Evolutionary conservation across 2,888 invertebrate species (phyloP).

Genomic region (Pterostichus niger): DNA sequence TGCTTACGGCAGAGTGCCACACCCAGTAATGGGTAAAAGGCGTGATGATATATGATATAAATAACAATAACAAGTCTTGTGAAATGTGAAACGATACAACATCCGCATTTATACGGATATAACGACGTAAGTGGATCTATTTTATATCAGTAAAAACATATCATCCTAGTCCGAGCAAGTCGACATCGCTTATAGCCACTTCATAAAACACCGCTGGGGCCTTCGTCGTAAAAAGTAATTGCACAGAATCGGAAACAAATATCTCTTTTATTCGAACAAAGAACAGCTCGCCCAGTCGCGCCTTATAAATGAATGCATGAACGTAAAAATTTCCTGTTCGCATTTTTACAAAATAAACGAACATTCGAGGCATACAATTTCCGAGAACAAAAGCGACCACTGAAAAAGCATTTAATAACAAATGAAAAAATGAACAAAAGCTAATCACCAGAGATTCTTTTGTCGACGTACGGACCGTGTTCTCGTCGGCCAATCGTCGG

Average conservation of each 20-base stretch:
- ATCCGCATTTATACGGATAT: constrained; percentile 42
- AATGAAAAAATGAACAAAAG: constrained; percentile 67
- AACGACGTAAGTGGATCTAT: constrained; percentile 62
- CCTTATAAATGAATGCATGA: constrained; percentile 61
- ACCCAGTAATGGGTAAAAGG: too few species aligned
- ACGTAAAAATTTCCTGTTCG: constrained; percentile 52
- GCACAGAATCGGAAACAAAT: constrained; percentile 64
- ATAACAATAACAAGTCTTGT: constrained; percentile 1
- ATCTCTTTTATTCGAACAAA: constrained; percentile 62
- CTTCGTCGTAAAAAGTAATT: constrained; percentile 64
- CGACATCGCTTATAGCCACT: constrained; percentile 32
- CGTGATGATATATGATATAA: too few species aligned
- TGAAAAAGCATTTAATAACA: constrained; percentile 67
- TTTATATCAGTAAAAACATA: constrained; percentile 56
- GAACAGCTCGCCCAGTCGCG: constrained; percentile 2
- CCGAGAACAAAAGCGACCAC: constrained; percentile 65
- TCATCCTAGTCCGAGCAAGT: neutral
- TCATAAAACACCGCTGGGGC: constrained; percentile 42
- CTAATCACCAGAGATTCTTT: constrained; percentile 67
- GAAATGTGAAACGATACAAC: constrained; percentile 8
- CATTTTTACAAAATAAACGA: constrained; percentile 62
- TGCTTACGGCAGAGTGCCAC: too few species aligned
- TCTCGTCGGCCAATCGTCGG: constrained; percentile 59
- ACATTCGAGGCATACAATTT: constrained; percentile 64
- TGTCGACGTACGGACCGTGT: constrained; percentile 56